A percentile compares a stretch with the other conserved stretches of the same genome.
Conservation (phyloP, 2,113 vertebrate genomes). For the Gavialis gangeticus region DNA sequence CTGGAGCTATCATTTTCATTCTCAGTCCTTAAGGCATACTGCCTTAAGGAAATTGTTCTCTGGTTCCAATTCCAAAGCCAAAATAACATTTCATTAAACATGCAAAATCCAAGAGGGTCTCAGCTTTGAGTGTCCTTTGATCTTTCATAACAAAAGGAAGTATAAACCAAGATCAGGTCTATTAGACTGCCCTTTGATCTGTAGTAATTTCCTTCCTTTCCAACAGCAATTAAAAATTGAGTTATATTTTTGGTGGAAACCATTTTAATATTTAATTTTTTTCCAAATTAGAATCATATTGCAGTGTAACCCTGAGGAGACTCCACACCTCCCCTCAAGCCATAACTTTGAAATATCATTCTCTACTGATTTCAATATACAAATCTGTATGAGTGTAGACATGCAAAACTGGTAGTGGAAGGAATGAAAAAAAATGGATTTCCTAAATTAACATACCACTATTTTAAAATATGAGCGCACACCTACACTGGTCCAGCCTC, state of each 20-base stretch:
- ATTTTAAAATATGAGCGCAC: not conserved
- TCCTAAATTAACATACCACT: too few species aligned
- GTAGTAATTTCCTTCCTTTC: conserved; percentile 38
- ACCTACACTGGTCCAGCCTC: not conserved
- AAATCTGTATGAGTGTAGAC: rapidly evolving
- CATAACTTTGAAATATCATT: not conserved
- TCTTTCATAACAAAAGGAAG: conserved; percentile 58
- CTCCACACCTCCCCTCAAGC: not conserved
- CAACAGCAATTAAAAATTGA: conserved; percentile 40
- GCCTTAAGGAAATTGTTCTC: conserved; percentile 17
- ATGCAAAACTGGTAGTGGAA: rapidly evolving
- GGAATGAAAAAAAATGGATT: not conserved
- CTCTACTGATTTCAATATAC: not conserved
- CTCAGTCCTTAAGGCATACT: not conserved
- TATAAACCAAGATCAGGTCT: conserved; percentile 49
- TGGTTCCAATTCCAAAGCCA: not conserved
- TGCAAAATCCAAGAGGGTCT: conserved; percentile 19
- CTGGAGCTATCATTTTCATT: not conserved
- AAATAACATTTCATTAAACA: conserved; percentile 45
- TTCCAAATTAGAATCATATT: not conserved
- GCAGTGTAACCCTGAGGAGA: not conserved
- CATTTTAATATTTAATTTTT: not conserved
- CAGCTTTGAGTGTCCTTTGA: conserved; percentile 46
- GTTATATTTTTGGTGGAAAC: not conserved
- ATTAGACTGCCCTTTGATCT: conserved; percentile 62